These are phyloP conservation scores for Trypoxylus dichotomus DNA, from an alignment of 1,140 invertebrate species.

Conservation along the genomic window DNA sequence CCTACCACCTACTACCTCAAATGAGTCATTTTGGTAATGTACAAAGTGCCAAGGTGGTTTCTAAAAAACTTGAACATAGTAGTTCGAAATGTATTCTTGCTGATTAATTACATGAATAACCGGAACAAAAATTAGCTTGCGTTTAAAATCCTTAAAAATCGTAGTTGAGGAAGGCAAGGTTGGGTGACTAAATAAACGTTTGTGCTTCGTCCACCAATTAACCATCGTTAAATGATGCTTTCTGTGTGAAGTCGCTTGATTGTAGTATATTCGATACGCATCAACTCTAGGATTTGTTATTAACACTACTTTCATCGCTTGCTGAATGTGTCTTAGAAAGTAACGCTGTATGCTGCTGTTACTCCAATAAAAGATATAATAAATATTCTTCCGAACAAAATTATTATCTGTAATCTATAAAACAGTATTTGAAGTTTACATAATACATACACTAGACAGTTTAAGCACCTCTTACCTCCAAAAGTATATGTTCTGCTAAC, in stretches of 20 bases:
- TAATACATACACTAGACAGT: neutral
- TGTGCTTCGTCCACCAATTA: slow-evolving; percentile 67
- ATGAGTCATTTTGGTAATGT: slow-evolving; percentile 60
- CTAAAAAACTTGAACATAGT: slow-evolving; percentile 52
- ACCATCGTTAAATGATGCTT: slow-evolving; percentile 60
- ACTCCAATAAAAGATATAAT: slow-evolving; percentile 50
- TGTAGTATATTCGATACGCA: slow-evolving; percentile 67
- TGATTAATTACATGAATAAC: slow-evolving; percentile 64
- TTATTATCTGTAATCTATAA: slow-evolving; percentile 45
- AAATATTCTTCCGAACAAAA: slow-evolving; percentile 46
- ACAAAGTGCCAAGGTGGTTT: slow-evolving; percentile 76
- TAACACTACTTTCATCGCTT: slow-evolving; percentile 52
- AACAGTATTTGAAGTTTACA: neutral
- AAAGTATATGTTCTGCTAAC: slow-evolving; percentile 38
- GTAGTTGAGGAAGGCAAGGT: slow-evolving; percentile 59
- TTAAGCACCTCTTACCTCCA: slow-evolving; percentile 34
- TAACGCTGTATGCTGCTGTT: slow-evolving; percentile 37
- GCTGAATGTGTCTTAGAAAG: slow-evolving; percentile 46
- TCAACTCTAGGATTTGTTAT: slow-evolving; percentile 58
- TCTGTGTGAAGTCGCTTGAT: slow-evolving; percentile 62
- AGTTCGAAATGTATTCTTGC: neutral
- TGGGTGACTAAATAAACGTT: slow-evolving; percentile 62
- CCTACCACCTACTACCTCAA: slow-evolving; percentile 66
- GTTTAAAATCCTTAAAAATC: slow-evolving; percentile 65
- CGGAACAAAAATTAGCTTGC: slow-evolving; percentile 64